Base-by-base conservation (phyloP, 2,113 vertebrate species). In the Protomyctophum bolini region DNA sequence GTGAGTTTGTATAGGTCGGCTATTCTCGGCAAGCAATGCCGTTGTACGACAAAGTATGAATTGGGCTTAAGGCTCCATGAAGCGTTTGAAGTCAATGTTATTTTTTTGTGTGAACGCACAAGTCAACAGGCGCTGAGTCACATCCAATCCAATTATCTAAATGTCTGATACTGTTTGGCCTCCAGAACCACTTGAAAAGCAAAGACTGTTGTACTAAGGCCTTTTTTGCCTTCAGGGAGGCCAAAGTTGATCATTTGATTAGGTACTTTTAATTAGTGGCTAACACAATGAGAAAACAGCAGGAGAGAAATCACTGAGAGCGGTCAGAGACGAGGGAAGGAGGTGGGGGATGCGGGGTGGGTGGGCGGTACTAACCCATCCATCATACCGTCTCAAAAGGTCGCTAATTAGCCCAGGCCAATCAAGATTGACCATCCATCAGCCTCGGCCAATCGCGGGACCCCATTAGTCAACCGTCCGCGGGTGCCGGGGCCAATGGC, bases 181-280 rank as follows among this genome's bases (percentile, higher is more conserved):
- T 58, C 66, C 72, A 63, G 8, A 72, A 58, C 64, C 70, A 75
- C 67, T 62, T 70, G 73, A 67, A 58, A 55, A 83, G 68, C 62
- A 68, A 66, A 77, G 75, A 81, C 70, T 61, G 70, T 55, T 68
- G 54, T 54, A 56, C 72, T 58, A 67, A 55, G 21, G 14, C 48
- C 58, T 54, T 67, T 59, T 55, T 41, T 4, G 60, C 58, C 71
- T 56, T 7, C 7, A 76, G 79, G 80, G 69, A 70, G 63, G 72
- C 73, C 70, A 68, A 14, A 56, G 77, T 58, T 77, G 83, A 87
- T 90, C 64, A 86, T 81, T 84, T 87, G 73, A 88, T 88, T 79
- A 76, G 81, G 51, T 84, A 76, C 77, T 80, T 89, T 91, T 89
- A 92, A 91, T 88, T 88, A 90, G 86, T 51, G 66, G 47, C 75